phyloP scores from a whole-genome alignment of 2,797 vertebrate species.

The Spinus pinus region DNA sequence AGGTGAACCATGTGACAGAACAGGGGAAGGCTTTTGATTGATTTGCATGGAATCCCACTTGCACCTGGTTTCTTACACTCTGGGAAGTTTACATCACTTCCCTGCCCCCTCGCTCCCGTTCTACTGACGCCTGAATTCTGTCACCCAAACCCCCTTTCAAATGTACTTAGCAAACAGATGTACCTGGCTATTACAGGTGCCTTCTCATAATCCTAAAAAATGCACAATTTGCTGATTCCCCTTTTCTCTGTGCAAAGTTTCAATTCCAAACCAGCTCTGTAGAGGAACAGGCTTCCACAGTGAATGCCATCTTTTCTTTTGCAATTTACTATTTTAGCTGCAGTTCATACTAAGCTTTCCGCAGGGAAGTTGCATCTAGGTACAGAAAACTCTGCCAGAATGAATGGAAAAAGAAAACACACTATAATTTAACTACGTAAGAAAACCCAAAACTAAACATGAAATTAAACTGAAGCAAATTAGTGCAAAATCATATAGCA shows the following conservation, averaged over 20 bases:
- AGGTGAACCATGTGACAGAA: neutral
- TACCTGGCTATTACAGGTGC: neutral
- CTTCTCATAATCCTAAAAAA: neutral
- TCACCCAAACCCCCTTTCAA: neutral
- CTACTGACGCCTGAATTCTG: neutral
- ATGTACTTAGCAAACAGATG: neutral
- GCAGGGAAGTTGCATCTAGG: neutral
- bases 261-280: neutral
- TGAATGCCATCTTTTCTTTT: neutral
- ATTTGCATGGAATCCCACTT: neutral
- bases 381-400: neutral
- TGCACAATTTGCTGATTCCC: neutral
- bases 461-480: neutral
- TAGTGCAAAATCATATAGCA: neutral
- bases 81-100: neutral
- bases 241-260: neutral
- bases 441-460: neutral
- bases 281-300: neutral
- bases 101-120: rapidly evolving
- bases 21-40: neutral
- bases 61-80: neutral
- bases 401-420: neutral
- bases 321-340: neutral
- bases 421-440: neutral
- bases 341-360: neutral